phyloP scores from a whole-genome alignment of 2,888 invertebrate genomes.

The Macaria notata region DNA sequence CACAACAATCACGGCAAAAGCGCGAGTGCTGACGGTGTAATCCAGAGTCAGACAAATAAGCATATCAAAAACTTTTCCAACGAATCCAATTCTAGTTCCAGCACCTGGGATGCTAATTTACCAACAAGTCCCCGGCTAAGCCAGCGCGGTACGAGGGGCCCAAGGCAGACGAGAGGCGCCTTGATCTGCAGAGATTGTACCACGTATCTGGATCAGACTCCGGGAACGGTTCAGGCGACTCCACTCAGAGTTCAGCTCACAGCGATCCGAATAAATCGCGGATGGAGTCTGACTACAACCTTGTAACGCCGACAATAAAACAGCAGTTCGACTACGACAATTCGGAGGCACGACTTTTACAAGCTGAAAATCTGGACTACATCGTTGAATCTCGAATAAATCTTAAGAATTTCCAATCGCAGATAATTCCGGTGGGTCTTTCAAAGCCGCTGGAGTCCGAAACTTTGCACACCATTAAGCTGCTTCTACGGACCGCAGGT shows the following conservation, averaged over 20 bases:
- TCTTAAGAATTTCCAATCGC: constrained; percentile 89
- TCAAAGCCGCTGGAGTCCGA: constrained; percentile 94
- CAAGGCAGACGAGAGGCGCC: constrained; percentile 83
- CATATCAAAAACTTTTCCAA: constrained; percentile 69
- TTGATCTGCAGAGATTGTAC: constrained; percentile 85
- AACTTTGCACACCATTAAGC: constrained; percentile 90
- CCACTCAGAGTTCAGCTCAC: constrained; percentile 86
- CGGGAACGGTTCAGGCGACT: constrained; percentile 94
- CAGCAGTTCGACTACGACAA: constrained; percentile 86
- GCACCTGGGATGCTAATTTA: constrained; percentile 76
- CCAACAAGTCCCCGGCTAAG: constrained; percentile 84
- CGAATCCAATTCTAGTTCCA: constrained; percentile 75
- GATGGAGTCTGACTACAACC: constrained; percentile 77
- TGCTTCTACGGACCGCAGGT: constrained; percentile 90
- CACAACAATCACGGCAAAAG: constrained; percentile 81
- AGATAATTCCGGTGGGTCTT: constrained; percentile 88
- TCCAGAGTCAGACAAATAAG: constrained; percentile 75
- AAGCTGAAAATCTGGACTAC: constrained; percentile 78
- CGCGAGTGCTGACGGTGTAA: constrained; percentile 87
- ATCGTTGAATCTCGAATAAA: constrained; percentile 85
- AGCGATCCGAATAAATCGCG: constrained; percentile 86
- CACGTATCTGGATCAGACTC: constrained; percentile 94
- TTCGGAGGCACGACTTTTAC: constrained; percentile 84
- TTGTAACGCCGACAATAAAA: constrained; percentile 86
- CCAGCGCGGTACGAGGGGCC: constrained; percentile 80